Evolutionary conservation across 2,113 vertebrate species (phyloP).

Genomic region (Mugil cephalus): DNA sequence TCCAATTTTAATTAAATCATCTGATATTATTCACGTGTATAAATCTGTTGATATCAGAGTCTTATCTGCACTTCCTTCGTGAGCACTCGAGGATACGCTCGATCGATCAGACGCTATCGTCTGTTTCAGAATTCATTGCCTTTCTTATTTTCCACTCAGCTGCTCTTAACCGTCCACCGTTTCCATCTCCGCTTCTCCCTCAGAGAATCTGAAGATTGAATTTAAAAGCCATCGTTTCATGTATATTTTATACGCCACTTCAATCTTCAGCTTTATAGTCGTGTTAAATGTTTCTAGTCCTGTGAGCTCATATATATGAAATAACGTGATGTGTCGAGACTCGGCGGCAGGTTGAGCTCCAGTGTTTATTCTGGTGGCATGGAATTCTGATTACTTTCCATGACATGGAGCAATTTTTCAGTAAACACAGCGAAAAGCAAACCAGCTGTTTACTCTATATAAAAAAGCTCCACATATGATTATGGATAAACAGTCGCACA

Average conservation of each 20-base stretch:
- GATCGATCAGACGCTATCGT: background rate
- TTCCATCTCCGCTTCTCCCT: background rate
- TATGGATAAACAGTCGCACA: background rate
- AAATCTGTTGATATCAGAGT: background rate
- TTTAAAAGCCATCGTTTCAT: background rate
- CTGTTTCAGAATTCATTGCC: background rate
- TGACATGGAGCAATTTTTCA: background rate
- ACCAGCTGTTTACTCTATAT: background rate
- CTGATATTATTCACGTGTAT: background rate
- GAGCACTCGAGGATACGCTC: background rate
- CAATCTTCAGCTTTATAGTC: background rate
- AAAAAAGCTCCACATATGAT: background rate
- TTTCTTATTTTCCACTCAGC: conserved; percentile 42
- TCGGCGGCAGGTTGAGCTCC: background rate
- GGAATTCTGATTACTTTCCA: background rate
- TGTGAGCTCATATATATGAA: background rate
- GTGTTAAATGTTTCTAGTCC: background rate
- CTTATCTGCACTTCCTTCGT: background rate
- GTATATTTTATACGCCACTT: background rate
- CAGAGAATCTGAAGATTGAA: background rate
- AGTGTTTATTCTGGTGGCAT: background rate
- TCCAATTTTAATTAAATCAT: conserved; percentile 3
- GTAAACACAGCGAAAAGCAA: background rate
- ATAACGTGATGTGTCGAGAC: background rate
- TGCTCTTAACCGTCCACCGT: background rate